Percentiles rank a stretch among this genome's conserved stretches.
These are phyloP conservation scores for Melieria omissa DNA, from an alignment of 2,888 invertebrate species.

Conservation along the genomic window DNA sequence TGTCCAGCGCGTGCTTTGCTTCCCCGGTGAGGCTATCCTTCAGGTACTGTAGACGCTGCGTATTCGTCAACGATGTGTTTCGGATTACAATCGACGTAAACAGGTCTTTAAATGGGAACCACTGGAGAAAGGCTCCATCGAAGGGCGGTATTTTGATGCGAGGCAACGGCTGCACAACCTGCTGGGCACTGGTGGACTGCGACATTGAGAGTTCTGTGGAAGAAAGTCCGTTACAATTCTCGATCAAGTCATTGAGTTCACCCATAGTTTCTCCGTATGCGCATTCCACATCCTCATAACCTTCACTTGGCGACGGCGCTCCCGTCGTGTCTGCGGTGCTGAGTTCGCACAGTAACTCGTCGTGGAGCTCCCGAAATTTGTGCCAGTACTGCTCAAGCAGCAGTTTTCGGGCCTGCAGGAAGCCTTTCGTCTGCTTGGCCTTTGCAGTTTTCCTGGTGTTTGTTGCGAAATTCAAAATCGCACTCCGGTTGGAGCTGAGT, in stretches of 20 bases:
- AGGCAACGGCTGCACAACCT: not conserved
- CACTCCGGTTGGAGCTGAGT: no score
- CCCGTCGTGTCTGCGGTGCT: no score
- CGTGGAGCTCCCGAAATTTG: no score
- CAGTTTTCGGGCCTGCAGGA: no score
- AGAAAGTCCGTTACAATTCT: no score
- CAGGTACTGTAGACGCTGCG: constrained; percentile 19
- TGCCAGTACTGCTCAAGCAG: no score
- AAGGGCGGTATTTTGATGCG: constrained; percentile 24
- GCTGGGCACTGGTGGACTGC: not conserved
- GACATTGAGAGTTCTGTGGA: not conserved
- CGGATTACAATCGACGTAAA: constrained; percentile 14
- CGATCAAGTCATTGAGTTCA: not conserved
- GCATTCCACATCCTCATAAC: constrained; percentile 9
- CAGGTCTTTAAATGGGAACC: constrained; percentile 24
- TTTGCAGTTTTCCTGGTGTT: no score
- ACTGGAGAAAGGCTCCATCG: constrained; percentile 22
- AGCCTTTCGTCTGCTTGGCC: no score
- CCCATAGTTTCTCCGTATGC: constrained; percentile 20
- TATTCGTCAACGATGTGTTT: not conserved
- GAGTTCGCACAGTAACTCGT: no score
- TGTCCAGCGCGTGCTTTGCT: constrained; percentile 15
- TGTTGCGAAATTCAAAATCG: no score
- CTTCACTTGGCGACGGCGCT: not conserved
- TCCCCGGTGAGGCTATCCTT: constrained; percentile 12